These are phyloP conservation scores for Diaphora mendica DNA, from an alignment of 2,888 invertebrate genomes.

Conservation along the genomic window DNA sequence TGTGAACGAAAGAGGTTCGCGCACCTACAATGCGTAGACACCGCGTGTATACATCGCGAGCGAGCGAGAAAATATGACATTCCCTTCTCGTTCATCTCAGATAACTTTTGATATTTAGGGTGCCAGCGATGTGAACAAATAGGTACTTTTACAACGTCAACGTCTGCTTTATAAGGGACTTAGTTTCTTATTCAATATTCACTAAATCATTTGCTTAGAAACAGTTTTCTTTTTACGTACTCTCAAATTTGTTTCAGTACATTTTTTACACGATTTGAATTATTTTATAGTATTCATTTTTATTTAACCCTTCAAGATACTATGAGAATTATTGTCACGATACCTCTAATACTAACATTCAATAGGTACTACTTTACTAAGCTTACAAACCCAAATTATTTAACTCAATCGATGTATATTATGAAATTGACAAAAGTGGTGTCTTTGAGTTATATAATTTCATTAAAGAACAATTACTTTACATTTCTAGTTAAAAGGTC, in stretches of 20 bases:
- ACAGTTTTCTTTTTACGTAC: conserved; percentile 48
- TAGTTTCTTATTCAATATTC: conserved; percentile 66
- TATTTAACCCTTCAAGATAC: background rate
- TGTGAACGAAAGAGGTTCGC: conserved; percentile 82
- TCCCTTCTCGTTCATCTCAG: conserved; percentile 68
- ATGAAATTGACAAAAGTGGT: background rate
- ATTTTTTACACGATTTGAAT: conserved; percentile 10
- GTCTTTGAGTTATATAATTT: background rate
- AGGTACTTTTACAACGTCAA: conserved; percentile 64
- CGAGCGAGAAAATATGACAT: conserved; percentile 71
- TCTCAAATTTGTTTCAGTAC: conserved; percentile 30
- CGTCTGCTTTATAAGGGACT: conserved; percentile 59
- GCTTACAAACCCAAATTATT: no score
- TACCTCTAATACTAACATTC: background rate
- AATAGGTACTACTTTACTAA: no score
- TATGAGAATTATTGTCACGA: background rate
- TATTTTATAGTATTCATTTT: background rate
- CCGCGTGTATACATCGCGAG: conserved; percentile 66
- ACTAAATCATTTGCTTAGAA: conserved; percentile 55
- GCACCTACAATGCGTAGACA: conserved; percentile 79
- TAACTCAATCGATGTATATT: no score
- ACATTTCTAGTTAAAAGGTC: background rate
- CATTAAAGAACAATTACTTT: background rate
- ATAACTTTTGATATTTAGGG: conserved; percentile 74
- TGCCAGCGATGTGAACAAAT: conserved; percentile 72